These are phyloP conservation scores for Periophthalmodon schlosseri DNA, from an alignment of 2,113 vertebrate genomes.

Conservation along the genomic window DNA sequence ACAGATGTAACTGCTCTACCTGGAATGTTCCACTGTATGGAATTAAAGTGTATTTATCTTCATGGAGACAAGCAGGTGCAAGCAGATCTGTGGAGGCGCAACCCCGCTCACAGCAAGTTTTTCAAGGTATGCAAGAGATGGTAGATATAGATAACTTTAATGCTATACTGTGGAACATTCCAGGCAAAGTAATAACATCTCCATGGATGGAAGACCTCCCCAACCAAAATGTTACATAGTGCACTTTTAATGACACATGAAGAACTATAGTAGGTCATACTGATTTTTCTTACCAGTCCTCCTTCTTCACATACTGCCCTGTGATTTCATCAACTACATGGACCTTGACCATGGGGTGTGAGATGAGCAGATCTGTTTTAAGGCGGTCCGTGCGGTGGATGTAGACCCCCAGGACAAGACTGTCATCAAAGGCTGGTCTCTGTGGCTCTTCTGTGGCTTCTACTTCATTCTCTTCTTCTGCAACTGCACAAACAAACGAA, in stretches of 20 bases:
- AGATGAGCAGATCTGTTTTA: constrained; percentile 86
- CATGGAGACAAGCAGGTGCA: too few relatives aligned
- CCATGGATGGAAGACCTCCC: too few relatives aligned
- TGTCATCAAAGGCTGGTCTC: constrained; percentile 76
- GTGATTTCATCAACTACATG: constrained; percentile 88
- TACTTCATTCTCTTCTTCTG: constrained; percentile 63
- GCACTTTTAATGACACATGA: not conserved
- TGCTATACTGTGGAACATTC: too few relatives aligned
- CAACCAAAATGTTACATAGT: not conserved
- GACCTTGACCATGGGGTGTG: constrained; percentile 93
- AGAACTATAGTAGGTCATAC: not conserved
- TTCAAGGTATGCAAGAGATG: too few relatives aligned
- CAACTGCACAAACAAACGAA: constrained; percentile 63
- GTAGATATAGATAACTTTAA: too few relatives aligned
- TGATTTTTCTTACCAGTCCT: constrained; percentile 83
- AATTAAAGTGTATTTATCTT: too few relatives aligned
- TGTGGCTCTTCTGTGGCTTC: constrained; percentile 62
- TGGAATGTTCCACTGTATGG: too few relatives aligned
- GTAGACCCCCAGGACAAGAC: constrained; percentile 88
- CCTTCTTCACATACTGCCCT: constrained; percentile 89
- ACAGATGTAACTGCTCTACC: too few relatives aligned
- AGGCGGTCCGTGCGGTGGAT: constrained; percentile 89
- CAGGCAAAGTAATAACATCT: too few relatives aligned
- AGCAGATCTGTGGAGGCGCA: too few relatives aligned
- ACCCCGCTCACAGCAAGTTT: too few relatives aligned